Conservation (phyloP, 2,888 invertebrate genomes). For the Cheiracanthium punctorium region DNA sequence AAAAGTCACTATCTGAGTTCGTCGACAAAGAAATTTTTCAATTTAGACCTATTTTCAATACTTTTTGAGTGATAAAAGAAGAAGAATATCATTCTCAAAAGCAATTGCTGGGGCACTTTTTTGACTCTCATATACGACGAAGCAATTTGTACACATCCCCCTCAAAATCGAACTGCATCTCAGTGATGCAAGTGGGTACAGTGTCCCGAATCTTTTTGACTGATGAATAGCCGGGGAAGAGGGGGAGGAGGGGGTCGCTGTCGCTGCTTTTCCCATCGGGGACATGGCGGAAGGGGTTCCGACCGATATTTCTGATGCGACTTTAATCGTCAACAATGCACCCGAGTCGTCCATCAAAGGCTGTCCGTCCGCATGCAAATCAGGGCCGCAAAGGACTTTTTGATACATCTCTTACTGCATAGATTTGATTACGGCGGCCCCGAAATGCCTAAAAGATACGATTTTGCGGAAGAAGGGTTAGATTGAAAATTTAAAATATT, state of each 20-base stretch:
- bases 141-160: slow-evolving; percentile 6
- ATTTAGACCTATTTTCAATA: too few species aligned
- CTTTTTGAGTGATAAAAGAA: too few species aligned
- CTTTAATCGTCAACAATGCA: slow-evolving; percentile 64
- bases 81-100: too few species aligned
- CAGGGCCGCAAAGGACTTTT: slow-evolving; percentile 48
- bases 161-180: background rate
- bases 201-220: slow-evolving; percentile 50
- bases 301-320: slow-evolving; percentile 58
- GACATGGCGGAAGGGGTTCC: slow-evolving; percentile 18
- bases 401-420: slow-evolving; percentile 34
- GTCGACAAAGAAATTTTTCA: too few species aligned
- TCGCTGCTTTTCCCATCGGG: background rate
- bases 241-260: background rate
- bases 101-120: too few species aligned
- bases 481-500: slow-evolving; percentile 11
- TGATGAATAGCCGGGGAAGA: too few species aligned
- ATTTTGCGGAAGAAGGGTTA: slow-evolving; percentile 6
- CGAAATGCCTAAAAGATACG: background rate
- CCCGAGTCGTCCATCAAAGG: slow-evolving; percentile 54
- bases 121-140: too few species aligned
- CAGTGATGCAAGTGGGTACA: slow-evolving; percentile 19
- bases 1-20: too few species aligned
- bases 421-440: background rate
- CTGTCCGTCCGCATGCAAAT: slow-evolving; percentile 18